Evolutionary conservation across 2,888 invertebrate species (phyloP), one percentile per base, ranked within the genome.

Genomic region (Melanophora roralis): DNA sequence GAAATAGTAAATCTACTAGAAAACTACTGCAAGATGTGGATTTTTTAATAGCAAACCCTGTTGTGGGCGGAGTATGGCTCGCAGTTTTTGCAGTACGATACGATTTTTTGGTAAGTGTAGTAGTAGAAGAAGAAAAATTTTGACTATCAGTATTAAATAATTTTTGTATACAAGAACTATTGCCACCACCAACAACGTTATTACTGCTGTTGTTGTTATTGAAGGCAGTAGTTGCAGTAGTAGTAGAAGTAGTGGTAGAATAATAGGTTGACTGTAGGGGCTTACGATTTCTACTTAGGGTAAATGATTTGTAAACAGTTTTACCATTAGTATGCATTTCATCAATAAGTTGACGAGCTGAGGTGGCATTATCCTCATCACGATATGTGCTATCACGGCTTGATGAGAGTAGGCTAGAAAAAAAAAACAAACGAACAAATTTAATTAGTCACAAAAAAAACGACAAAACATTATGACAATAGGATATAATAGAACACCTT

Each of bases 11-110:
- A 89, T 89, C 89, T 87, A 90, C 89, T 86, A 90, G 89, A 87
- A 90, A 90, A 89, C 89, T 90, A 90, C 90, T 90, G 90, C 90
- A 90, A 86, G 89, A 90, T 86, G 90, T 89, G 86, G 90, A 90
- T 89, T 90, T 90, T 86, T 89, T 89, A 85, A 90, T 89, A 85
- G 86, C 85, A 85, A 85, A 88, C 43, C 76, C 80, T 72, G 76
- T 21, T 78, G 85, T 83, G 83, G 81, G 79, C 82, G 78, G 81
- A 78, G 72, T 71, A 72, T 78, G 65, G 81, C 83, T 87, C 82
- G 85, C 84, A 83, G 76, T 77, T 64, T 86, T 88, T 71, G 64
- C 27, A 64, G 47, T 57, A 51, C 69, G 76, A 77, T 64, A 65
- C 65, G 69, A 27, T 27, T 27, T 45, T 81, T 85, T 84, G 83